Conservation (phyloP, 2,888 invertebrate genomes). For the Strigamia transsilvanica region DNA sequence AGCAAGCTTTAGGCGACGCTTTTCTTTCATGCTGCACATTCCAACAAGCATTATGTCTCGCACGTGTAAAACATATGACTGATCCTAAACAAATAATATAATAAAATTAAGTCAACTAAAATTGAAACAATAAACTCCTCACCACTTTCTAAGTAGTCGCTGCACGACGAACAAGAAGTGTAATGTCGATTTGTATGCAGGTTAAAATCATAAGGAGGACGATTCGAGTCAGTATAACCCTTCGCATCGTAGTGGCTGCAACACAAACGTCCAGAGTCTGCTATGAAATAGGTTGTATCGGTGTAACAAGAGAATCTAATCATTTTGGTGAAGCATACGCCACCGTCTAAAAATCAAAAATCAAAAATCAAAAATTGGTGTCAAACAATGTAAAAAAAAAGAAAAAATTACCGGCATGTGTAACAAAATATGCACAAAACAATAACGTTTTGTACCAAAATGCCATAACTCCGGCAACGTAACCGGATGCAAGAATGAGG, state of each 20-base stretch:
- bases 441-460: background rate
- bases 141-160: background rate
- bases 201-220: background rate
- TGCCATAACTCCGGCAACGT: background rate
- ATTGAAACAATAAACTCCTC: background rate
- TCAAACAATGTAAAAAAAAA: background rate
- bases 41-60: slow-evolving; percentile 31
- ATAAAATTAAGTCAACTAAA: background rate
- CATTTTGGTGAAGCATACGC: slow-evolving; percentile 31
- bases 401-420: background rate
- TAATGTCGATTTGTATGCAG: slow-evolving; percentile 4
- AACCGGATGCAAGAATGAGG: slow-evolving; percentile 1
- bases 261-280: background rate
- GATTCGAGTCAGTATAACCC: background rate
- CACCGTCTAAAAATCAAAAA: background rate
- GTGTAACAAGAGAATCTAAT: background rate
- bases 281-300: background rate
- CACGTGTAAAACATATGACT: slow-evolving; percentile 4
- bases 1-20: slow-evolving; percentile 7
- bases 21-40: background rate
- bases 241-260: slow-evolving; percentile 8
- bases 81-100: background rate
- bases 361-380: background rate
- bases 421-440: background rate
- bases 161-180: background rate